Conservation (phyloP, 2,113 vertebrate species). For the Ahaetulla prasina region DNA sequence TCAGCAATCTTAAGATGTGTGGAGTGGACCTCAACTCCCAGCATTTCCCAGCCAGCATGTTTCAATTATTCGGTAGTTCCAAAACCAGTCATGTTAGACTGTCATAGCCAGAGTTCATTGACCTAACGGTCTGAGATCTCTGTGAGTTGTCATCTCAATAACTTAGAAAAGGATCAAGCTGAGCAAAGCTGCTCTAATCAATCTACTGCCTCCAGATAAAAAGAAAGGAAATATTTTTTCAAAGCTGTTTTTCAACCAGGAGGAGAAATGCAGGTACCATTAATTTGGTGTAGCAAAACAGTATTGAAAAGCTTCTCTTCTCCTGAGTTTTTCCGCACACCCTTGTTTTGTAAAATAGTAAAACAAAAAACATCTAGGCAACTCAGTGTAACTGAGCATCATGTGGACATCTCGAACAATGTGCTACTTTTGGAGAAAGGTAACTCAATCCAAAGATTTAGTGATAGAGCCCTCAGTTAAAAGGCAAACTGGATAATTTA, state of each 20-base stretch:
- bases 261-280: not conserved
- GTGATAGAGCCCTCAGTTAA: not conserved
- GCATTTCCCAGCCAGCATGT: not conserved
- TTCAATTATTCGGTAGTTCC: not conserved
- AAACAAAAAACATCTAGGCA: not conserved
- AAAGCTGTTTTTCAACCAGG: not conserved
- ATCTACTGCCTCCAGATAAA: not conserved
- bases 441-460: not conserved
- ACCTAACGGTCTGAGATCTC: not conserved
- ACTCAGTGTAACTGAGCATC: not conserved
- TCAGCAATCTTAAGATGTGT: not conserved
- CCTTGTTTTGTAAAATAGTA: not conserved
- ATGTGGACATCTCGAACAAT: not conserved
- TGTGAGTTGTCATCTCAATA: not conserved
- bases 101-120: not conserved
- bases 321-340: not conserved
- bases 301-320: not conserved
- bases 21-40: not conserved
- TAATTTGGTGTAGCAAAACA: not conserved
- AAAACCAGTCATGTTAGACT: not conserved
- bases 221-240: not conserved
- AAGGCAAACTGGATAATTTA: not conserved
- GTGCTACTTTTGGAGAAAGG: not conserved
- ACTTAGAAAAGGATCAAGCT: not conserved
- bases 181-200: not conserved